Base-by-base conservation (phyloP, 1,140 invertebrate genomes). In the Agraylea sexmaculata region DNA sequence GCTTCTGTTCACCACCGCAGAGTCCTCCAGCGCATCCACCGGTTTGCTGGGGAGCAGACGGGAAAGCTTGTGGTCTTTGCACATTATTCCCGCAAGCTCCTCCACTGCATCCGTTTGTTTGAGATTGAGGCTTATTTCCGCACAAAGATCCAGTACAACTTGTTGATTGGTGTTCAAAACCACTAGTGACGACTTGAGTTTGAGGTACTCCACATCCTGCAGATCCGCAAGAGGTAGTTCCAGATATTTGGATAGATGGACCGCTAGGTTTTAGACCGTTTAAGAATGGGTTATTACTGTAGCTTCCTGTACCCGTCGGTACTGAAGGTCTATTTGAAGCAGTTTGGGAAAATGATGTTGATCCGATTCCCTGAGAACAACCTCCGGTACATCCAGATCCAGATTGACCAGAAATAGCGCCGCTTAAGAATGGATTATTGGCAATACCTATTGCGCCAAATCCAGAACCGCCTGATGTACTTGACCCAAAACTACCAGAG, bases 351-450 rank as follows among this genome's bases (percentile, higher is more conserved):
- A 32, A 42, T 5, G 31, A 22, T 37, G 33, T 37, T 4, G 38
- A 12, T 31, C 37, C 42, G n/a, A n/a, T n/a, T n/a, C n/a, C n/a
- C n/a, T n/a, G n/a, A n/a, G n/a, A n/a, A n/a, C n/a, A n/a, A 12
- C 42, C 38, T 7, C 37, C 45, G 12, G 29, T 15, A 32, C 37
- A 43, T n/a, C 39, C 42, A n/a, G n/a, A n/a, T 25, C 40, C 34
- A 12, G 42, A 21, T 12, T 18, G 12, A 1, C 40, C 35, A 15
- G 40, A 43, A 7, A 46, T 37, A 7, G 37, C 45, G n/a, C 53
- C 53, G 25, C 48, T 56, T 13, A 58, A 43, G 40, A 58, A 58
- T 4, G 54, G 51, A 42, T 58, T 53, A 12, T 12, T 8, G 23
- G 23, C 34, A n/a, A 49, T 42, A 18, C 45, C 42, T 5, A 49